Percentiles rank a stretch among this genome's conserved stretches.
phyloP scores from a whole-genome alignment of 2,113 vertebrate genomes.

The Melanerpes formicivorus region DNA sequence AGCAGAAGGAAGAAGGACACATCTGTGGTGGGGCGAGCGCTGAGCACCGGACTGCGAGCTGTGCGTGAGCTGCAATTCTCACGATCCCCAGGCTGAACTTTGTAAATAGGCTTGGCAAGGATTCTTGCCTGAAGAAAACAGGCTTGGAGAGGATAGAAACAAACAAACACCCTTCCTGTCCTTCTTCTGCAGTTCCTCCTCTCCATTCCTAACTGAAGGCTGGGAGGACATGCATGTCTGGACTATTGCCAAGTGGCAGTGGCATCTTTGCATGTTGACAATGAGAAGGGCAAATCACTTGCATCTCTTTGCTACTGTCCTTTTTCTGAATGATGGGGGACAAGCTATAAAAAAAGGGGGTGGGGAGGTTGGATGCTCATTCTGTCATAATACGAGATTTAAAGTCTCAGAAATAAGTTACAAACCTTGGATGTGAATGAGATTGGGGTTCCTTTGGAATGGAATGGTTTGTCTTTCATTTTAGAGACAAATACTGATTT shows the following conservation, averaged over 20 bases:
- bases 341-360: not conserved
- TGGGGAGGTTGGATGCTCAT: not conserved
- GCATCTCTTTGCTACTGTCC: not conserved
- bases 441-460: accelerated
- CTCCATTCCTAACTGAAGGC: not conserved
- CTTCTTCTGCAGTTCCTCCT: not conserved
- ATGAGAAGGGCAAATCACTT: not conserved
- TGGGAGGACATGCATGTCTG: not conserved
- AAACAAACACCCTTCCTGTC: not conserved
- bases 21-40: conserved; percentile 1
- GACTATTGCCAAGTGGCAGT: not conserved
- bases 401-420: not conserved
- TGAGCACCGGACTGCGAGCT: conserved; percentile 12
- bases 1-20: conserved; percentile 3
- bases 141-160: not conserved
- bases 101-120: conserved; percentile 74
- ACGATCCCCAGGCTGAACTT: conserved; percentile 73
- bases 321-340: not conserved
- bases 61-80: conserved; percentile 59
- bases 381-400: not conserved
- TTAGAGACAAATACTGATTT: not conserved
- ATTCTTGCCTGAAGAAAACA: conserved; percentile 56
- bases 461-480: not conserved
- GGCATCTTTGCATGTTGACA: not conserved
- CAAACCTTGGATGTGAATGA: not conserved